Percentiles rank a stretch among this genome's conserved stretches.
Conservation (phyloP, 2,797 vertebrate genomes). For the Falco naumanni region DNA sequence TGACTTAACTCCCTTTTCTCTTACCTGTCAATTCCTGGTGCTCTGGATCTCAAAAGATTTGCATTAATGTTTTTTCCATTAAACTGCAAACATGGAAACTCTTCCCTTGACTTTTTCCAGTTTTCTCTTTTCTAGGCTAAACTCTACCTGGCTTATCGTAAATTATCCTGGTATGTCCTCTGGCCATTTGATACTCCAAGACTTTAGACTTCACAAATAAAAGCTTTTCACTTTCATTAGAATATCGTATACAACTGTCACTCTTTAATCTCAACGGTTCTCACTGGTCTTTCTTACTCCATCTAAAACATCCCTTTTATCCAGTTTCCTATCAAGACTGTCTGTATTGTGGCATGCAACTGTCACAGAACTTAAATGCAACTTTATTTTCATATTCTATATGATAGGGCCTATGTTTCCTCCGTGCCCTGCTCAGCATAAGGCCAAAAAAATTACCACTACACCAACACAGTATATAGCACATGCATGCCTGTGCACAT, state of each 20-base stretch:
- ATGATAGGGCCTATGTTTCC: neutral
- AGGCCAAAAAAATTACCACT: neutral
- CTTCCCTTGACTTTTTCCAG: neutral
- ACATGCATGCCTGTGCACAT: accelerated
- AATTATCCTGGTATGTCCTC: neutral
- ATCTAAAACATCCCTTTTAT: neutral
- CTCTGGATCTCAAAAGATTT: neutral
- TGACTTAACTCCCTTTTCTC: neutral
- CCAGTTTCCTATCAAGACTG: neutral
- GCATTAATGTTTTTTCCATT: neutral
- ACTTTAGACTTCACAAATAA: neutral
- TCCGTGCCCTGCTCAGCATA: neutral
- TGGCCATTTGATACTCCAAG: neutral
- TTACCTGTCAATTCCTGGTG: neutral
- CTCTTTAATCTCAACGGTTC: neutral
- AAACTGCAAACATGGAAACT: neutral
- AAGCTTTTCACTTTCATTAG: neutral
- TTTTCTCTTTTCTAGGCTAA: neutral
- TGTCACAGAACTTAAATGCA: neutral
- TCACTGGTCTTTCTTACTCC: neutral
- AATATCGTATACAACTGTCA: neutral
- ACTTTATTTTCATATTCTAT: neutral
- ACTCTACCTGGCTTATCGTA: neutral
- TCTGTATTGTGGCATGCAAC: neutral
- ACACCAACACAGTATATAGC: neutral